Conservation (phyloP, 30 jellyfish, hydroid and myxozoan genomes). For the Cassiopea andromeda region DNA sequence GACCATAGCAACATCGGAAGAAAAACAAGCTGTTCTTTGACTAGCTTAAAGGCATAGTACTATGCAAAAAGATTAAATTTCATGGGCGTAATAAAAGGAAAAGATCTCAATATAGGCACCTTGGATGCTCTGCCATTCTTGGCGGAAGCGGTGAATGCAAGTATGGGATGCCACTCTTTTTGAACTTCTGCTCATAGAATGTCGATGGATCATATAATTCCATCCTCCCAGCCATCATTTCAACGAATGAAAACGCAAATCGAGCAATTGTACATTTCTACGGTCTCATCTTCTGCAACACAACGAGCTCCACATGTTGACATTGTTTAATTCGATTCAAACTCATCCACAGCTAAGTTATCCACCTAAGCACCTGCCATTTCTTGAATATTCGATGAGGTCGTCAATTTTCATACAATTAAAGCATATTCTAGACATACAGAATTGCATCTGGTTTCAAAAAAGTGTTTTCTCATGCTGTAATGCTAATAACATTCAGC, state of each 20-base stretch:
- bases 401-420: background rate
- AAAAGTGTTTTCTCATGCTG: background rate
- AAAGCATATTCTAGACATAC: background rate
- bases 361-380: slow-evolving; percentile 36
- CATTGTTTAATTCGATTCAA: slow-evolving; percentile 39
- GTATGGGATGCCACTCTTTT: slow-evolving; percentile 62
- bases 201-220: background rate
- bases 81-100: background rate
- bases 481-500: background rate
- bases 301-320: slow-evolving; percentile 44
- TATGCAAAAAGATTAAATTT: too few species aligned
- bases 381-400: slow-evolving; percentile 8
- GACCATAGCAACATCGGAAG: background rate
- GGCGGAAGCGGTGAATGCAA: slow-evolving; percentile 77
- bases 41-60: background rate
- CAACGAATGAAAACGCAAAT: background rate
- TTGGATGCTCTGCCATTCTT: slow-evolving; percentile 61
- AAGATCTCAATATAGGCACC: slow-evolving; percentile 2
- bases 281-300: background rate
- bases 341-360: slow-evolving; percentile 8
- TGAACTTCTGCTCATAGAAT: slow-evolving; percentile 48
- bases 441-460: background rate
- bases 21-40: background rate
- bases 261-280: background rate
- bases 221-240: background rate